Evolutionary conservation across 2,113 vertebrate species (phyloP), one percentile per base, ranked within the genome.

Genomic region (Sardina pilchardus): DNA sequence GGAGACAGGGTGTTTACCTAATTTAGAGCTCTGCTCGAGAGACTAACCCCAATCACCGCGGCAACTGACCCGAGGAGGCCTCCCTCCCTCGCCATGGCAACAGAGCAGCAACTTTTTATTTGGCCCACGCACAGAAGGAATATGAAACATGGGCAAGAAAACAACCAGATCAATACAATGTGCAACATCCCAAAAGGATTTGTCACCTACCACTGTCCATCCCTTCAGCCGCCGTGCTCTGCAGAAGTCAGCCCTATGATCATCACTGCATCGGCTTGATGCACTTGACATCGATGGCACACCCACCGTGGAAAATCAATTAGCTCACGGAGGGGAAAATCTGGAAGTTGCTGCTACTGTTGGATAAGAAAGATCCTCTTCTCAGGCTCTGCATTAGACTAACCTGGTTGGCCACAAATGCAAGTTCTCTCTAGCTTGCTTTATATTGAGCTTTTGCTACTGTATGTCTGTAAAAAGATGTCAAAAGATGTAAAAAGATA

Each of bases 41-140:
- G 85, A 81, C 24, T 80, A 85, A 89, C 88, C 78, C 78, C 86
- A 89, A 89, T 89, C 88, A 81, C 81, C 50, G 30, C 71, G 85
- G 82, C 53, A 67, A 84, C 83, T 85, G 88, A 87, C 83, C 86
- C 86, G 81, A 42, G 81, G 19, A 85, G 81, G 83, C 86, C 83
- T 87, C 81, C 21, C 21, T 81, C 53, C 86, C 82, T 89, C 75
- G 56, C 45, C 6, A 71, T 84, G 86, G 83, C 83, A 59, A 24
- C 84, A 83, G 86, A 86, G 53, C 53, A 59, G 53, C 67, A 86
- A 84, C 45, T 80, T 83, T 80, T 71, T 50, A 81, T 75, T n/a
- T 86, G 75, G 84, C 84, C 53, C 83, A 84, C 82, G 81, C 84
- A 53, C 84, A 82, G 53, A 59, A 59, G 53, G 53, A 59, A 59